Evolutionary conservation across 2,113 vertebrate species (phyloP).

Genomic region (Turdus rufiventris): DNA sequence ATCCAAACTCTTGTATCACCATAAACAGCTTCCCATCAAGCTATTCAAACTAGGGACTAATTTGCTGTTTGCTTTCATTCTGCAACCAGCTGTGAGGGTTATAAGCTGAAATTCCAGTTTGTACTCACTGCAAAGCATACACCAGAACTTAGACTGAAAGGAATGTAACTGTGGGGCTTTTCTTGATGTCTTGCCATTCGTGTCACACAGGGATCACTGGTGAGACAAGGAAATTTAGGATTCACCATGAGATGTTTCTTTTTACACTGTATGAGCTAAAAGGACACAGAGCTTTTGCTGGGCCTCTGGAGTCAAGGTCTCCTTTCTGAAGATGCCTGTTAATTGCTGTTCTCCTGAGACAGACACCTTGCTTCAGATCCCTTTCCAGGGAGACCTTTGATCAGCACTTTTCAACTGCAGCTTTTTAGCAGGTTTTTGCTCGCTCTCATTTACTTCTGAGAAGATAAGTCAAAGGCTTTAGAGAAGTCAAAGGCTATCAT

Average conservation of each 20-base stretch:
- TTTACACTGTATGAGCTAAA: not conserved
- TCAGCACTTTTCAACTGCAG: not conserved
- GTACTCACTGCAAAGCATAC: not conserved
- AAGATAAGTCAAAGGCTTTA: not conserved
- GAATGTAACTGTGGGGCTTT: not conserved
- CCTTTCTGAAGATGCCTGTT: conserved; percentile 54
- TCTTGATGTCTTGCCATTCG: conserved; percentile 42
- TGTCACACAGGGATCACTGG: not conserved
- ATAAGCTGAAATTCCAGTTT: conserved; percentile 40
- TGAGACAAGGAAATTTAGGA: conserved; percentile 12
- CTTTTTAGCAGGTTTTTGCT: conserved; percentile 1
- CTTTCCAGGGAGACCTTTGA: not conserved
- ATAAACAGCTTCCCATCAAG: not conserved
- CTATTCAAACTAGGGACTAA: conserved; percentile 19
- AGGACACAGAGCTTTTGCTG: conserved; percentile 43
- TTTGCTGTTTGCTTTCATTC: conserved; percentile 43
- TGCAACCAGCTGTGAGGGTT: conserved; percentile 15
- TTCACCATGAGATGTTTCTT: not conserved
- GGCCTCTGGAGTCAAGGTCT: not conserved
- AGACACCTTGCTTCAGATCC: not conserved
- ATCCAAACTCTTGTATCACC: not conserved
- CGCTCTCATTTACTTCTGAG: not conserved
- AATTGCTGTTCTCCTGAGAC: conserved; percentile 63
- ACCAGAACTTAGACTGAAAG: conserved; percentile 28
- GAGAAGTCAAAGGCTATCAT: not conserved